Base-by-base conservation (phyloP, 2,113 vertebrate genomes). In the Lamprotornis superbus region DNA sequence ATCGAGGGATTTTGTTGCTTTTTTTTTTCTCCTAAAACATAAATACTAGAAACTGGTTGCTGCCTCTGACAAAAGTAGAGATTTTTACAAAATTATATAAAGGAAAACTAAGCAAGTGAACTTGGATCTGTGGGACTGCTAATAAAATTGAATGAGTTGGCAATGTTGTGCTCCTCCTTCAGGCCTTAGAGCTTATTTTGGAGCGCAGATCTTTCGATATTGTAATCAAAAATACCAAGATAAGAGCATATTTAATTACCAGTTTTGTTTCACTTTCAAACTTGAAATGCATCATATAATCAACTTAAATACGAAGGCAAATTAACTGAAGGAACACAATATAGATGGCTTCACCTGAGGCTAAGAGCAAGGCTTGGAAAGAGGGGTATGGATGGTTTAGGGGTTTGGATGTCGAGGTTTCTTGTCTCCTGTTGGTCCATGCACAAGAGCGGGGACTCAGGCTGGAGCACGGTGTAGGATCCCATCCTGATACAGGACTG, bases 311-410 rank as follows among this genome's bases (percentile, higher is more conserved):
- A 60, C 17, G 59, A 33, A 71, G 42, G 77, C 73, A 22, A 74
- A 59, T 68, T 59, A 83, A 64, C 20, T 60, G 60, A 68, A 88
- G 39, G 42, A 90, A 77, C 7, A 11, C 20, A 27, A 3, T 28
- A 21, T 18, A 53, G 22, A 37, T 52, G 39, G 31, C 42, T 90
- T 88, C 7, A 23, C 17, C 10, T 33, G 44, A 44, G 28, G 23
- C 24, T 74, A 31, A 88, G 39, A 60, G 35, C 12, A 61, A 92
- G 42, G 53, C 23, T 76, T 73, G 46, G 49, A 27, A 80, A 37
- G 33, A 52, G n/a, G 20, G 33, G 14, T 35, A 3, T 0, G 1
- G 42, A 49, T 8, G 5, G 14, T 24, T 55, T 42, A 31, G 25
- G 24, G 16, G 9, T 31, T 63, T 71, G 53, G 25, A 59, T 61